Conservation (phyloP, 2,797 vertebrate species). For the Hemibagrus guttatus region DNA sequence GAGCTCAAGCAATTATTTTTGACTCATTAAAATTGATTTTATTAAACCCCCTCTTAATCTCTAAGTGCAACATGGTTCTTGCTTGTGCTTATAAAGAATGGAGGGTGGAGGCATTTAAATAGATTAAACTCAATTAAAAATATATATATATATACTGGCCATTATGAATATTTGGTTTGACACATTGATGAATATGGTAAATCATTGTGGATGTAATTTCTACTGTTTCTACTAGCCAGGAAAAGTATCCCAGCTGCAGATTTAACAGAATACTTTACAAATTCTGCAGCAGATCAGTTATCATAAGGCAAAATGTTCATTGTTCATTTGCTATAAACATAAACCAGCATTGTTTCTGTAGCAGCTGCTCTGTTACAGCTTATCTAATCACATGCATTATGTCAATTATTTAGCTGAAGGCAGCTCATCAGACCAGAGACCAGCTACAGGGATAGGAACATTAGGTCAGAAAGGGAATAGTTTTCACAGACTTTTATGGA, state of each 20-base stretch:
- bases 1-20: conserved; percentile 20
- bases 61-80: neutral
- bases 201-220: neutral
- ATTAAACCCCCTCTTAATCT: conserved; percentile 6
- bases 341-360: neutral
- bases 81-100: neutral
- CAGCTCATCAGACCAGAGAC: neutral
- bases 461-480: no score
- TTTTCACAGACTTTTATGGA: no score
- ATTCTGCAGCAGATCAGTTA: no score
- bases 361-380: neutral
- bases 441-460: no score
- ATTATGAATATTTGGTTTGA: neutral
- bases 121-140: no score
- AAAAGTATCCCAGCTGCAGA: no score
- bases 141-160: no score
- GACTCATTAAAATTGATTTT: conserved; percentile 6
- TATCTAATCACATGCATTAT: neutral
- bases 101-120: no score
- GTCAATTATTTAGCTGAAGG: neutral
- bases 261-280: no score
- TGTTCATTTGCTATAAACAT: neutral
- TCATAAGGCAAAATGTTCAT: no score
- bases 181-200: neutral
- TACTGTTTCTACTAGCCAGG: neutral